Evolutionary conservation across 2,113 vertebrate genomes (phyloP).

Genomic region (Pyrgilauda ruficollis): DNA sequence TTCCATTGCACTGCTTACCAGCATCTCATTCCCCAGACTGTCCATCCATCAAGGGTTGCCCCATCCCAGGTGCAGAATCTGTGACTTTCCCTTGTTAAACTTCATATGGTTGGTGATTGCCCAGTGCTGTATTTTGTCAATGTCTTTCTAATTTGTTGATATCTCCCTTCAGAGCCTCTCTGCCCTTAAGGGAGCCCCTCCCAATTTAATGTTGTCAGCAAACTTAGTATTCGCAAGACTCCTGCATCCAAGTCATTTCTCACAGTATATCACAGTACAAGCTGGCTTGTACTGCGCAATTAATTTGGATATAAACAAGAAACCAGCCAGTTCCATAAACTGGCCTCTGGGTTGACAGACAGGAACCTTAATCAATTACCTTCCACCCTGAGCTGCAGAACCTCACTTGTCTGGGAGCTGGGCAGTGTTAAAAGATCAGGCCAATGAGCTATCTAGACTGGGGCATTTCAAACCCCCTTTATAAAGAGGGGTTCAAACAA

Average conservation of each 20-base stretch:
- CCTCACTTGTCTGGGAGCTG: background rate
- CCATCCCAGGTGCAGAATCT: background rate
- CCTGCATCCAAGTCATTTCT: background rate
- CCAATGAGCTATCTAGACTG: background rate
- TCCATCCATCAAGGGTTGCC: background rate
- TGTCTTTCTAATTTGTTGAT: background rate
- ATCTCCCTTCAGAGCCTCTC: background rate
- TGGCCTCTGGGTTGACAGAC: background rate
- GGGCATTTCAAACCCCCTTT: background rate
- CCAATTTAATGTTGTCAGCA: background rate
- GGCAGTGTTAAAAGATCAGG: background rate
- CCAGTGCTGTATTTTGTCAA: background rate
- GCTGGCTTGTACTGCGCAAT: background rate
- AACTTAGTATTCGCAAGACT: background rate
- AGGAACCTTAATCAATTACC: background rate
- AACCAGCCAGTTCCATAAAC: background rate
- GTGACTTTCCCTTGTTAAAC: background rate
- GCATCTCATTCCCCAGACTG: background rate
- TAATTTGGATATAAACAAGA: background rate
- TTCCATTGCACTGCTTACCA: accelerated
- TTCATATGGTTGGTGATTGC: accelerated
- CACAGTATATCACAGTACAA: background rate
- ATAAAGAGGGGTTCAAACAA: background rate
- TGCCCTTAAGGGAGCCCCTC: background rate
- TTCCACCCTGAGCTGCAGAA: background rate